Conservation (phyloP, 2,113 vertebrate species). For the Corythornis cristatus region DNA sequence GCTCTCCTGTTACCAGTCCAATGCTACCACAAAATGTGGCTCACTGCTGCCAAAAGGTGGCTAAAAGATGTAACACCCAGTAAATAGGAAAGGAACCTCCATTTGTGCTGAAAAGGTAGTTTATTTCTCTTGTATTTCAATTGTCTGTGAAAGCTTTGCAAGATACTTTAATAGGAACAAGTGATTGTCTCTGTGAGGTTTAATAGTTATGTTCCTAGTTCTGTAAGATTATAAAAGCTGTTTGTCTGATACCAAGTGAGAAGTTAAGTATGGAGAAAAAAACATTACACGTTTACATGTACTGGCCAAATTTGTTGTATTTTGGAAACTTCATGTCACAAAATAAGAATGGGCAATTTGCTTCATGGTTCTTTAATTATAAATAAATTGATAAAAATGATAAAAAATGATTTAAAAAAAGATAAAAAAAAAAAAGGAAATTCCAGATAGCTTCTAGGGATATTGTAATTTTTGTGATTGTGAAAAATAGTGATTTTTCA, state of each 20-base stretch:
- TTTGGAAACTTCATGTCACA: not conserved
- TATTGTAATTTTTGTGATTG: not conserved
- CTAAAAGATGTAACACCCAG: not conserved
- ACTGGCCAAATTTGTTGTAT: not conserved
- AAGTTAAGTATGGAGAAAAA: rapidly evolving
- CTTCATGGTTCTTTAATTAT: not conserved
- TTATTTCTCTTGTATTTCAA: not conserved
- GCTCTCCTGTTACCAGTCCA: not conserved
- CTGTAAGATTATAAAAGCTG: not conserved
- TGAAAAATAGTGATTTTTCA: not conserved
- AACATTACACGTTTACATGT: not conserved
- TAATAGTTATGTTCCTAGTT: not conserved
- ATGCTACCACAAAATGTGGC: not conserved
- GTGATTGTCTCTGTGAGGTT: not conserved
- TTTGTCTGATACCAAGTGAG: not conserved
- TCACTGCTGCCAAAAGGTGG: not conserved
- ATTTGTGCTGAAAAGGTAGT: not conserved
- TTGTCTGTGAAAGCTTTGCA: not conserved
- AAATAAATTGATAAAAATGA: not conserved
- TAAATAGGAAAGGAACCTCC: not conserved
- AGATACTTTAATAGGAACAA: not conserved
- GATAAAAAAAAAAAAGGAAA: not conserved
- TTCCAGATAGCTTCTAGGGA: not conserved
- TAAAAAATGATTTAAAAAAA: no score
- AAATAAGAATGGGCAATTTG: not conserved